phyloP scores from a whole-genome alignment of 2,797 vertebrate species.

The Alosa sapidissima region DNA sequence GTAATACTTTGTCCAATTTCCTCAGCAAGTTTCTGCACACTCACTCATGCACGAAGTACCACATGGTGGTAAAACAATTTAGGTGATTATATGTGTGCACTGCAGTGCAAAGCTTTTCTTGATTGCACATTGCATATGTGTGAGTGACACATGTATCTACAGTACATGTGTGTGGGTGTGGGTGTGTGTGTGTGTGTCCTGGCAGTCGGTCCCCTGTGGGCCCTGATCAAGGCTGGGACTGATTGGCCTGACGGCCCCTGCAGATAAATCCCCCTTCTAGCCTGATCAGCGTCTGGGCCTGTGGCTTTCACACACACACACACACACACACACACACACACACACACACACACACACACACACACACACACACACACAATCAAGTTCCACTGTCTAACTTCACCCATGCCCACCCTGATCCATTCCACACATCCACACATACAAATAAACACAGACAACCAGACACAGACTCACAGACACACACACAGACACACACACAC shows the following conservation, averaged over 20 bases:
- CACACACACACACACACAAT: background rate
- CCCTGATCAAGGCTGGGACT: slow-evolving; percentile 56
- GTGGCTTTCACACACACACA: background rate
- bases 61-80: background rate
- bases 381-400: background rate
- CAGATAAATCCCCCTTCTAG: background rate
- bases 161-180: background rate
- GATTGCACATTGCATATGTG: no score
- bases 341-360: background rate
- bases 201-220: slow-evolving; percentile 41
- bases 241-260: slow-evolving; percentile 24
- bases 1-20: background rate
- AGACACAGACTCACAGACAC: no score
- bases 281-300: slow-evolving; percentile 13
- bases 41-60: background rate
- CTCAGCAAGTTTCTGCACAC: background rate
- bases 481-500: background rate
- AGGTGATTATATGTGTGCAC: background rate
- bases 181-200: background rate
- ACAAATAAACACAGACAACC: background rate
- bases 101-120: no score
- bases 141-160: no score
- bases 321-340: slow-evolving; percentile 4
- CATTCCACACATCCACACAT: background rate
- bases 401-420: background rate